Base-by-base conservation (phyloP, 2,888 invertebrate genomes). In the Lissocephala sabroskyi region DNA sequence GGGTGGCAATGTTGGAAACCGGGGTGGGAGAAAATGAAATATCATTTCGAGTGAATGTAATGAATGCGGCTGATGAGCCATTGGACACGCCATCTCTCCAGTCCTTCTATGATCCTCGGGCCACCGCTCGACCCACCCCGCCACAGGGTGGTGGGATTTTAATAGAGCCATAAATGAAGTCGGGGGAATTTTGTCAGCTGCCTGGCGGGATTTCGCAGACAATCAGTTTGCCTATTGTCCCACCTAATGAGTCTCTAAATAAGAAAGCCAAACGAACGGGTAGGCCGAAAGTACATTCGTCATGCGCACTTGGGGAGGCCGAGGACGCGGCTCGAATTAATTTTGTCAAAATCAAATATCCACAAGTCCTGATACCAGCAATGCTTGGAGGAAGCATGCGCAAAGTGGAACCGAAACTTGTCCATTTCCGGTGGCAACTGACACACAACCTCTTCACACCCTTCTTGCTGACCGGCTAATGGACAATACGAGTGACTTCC, bases 401-500 rank as follows among this genome's bases (percentile, higher is more conserved):
- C 49, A 52, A 52, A 42, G 29, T 33, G 26, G 36, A 19, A 26
- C 13, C 37, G 39, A 42, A 52, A 50, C 45, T 49, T 49, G 35
- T 41, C 41, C 57, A 61, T 59, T 66, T 70, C 71, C 67, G 74
- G 70, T 44, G 35, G 29, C 28, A 23, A 7, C 30, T 54, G 19
- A 46, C 63, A 47, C 42, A 11, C 30, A 41, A 18, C 68, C 62
- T 75, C 62, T 73, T 75, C 68, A 68, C 76, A 71, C 68, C 68
- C 73, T 68, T 65, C 62, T 62, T 43, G 50, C 62, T 71, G 73
- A 75, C 73, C 76, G 76, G 76, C 68, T 7, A 74, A 75, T 68
- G 73, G 2, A 17, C 26, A 37, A 13, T 29, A 26, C 18, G 11
- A 42, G 13, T 5, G 9, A 42, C n/a, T n/a, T n/a, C 23, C 56